phyloP scores from a whole-genome alignment of 2,797 vertebrate genomes.

The Muscicapa comitata region DNA sequence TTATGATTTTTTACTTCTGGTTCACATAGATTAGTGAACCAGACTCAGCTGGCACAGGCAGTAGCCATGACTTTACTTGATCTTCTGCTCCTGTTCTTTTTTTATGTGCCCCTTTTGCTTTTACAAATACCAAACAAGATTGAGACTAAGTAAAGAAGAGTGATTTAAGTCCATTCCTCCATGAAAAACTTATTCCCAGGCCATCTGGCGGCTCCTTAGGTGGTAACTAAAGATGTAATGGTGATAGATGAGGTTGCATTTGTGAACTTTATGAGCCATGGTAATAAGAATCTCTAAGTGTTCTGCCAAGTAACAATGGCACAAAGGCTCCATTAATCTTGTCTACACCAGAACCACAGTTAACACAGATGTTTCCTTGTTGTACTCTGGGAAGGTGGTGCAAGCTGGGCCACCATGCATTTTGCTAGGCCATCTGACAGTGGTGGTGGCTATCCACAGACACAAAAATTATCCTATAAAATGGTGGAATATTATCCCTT shows the following conservation, averaged over 20 bases:
- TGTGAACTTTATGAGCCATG: slow-evolving; percentile 25
- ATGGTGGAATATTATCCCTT: neutral
- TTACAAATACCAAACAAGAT: neutral
- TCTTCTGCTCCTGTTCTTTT: neutral
- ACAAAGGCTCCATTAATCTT: slow-evolving; percentile 1
- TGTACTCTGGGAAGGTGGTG: neutral
- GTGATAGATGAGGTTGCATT: slow-evolving; percentile 38
- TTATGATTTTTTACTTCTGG: neutral
- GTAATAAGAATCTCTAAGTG: slow-evolving; percentile 10
- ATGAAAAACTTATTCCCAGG: neutral
- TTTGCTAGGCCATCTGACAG: neutral
- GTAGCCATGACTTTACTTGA: neutral
- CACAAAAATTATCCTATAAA: neutral
- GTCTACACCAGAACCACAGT: neutral
- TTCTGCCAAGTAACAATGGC: neutral
- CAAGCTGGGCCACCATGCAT: neutral
- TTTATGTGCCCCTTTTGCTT: neutral
- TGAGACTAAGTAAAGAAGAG: neutral
- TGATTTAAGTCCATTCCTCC: neutral
- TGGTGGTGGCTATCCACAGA: neutral
- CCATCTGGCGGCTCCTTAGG: slow-evolving; percentile 25
- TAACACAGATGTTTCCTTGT: neutral
- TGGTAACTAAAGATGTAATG: neutral
- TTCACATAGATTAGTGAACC: neutral
- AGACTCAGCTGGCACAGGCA: neutral